These are phyloP conservation scores for Drosophila kokeensis DNA, from an alignment of 2,888 invertebrate species.

Conservation along the genomic window DNA sequence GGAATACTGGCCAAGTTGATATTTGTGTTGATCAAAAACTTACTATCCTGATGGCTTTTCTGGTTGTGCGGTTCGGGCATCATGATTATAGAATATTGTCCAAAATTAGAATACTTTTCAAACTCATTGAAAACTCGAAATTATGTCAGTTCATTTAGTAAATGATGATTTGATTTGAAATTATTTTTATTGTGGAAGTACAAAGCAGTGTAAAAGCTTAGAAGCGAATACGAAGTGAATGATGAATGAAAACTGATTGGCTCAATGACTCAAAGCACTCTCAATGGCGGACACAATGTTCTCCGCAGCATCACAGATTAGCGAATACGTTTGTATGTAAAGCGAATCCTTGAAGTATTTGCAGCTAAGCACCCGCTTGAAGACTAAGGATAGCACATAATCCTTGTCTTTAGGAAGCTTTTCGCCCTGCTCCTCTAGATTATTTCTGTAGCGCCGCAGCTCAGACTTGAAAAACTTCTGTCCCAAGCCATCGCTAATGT, in stretches of 20 bases:
- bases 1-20: slow-evolving; percentile 39
- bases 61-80: background rate
- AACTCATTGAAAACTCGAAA: slow-evolving; percentile 12
- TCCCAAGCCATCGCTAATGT: slow-evolving; percentile 50
- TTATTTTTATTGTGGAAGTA: slow-evolving; percentile 7
- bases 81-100: background rate
- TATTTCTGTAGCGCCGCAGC: slow-evolving; percentile 32
- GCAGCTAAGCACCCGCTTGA: slow-evolving; percentile 43
- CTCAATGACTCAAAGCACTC: slow-evolving; percentile 54
- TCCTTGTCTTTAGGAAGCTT: slow-evolving; percentile 13
- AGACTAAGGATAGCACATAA: slow-evolving; percentile 24
- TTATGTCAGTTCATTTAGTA: slow-evolving; percentile 6
- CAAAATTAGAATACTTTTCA: slow-evolving; percentile 5
- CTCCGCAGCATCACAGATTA: slow-evolving; percentile 75
- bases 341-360: slow-evolving; percentile 75
- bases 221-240: slow-evolving; percentile 1
- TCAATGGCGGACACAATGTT: slow-evolving; percentile 81
- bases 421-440: slow-evolving; percentile 9
- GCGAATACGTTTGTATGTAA: slow-evolving; percentile 78
- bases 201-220: slow-evolving; percentile 33
- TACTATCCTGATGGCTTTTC: background rate
- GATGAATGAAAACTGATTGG: background rate
- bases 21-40: background rate
- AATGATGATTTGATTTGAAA: slow-evolving; percentile 31
- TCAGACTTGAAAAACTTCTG: slow-evolving; percentile 68